phyloP scores from a whole-genome alignment of 2,888 invertebrate species.

The Trachelus troglodyta region DNA sequence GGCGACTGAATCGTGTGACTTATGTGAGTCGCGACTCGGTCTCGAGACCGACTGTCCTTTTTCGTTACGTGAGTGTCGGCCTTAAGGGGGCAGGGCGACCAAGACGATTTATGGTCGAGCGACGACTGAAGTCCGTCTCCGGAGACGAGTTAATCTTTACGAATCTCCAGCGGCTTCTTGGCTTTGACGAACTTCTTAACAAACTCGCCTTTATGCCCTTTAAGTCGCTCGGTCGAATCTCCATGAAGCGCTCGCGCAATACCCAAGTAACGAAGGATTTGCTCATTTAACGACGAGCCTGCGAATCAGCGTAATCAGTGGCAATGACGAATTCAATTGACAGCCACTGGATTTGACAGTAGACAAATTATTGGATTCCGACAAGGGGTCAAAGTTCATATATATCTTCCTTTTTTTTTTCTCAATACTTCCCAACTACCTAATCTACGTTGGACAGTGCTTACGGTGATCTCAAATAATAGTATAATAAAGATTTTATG shows the following conservation, averaged over 20 bases:
- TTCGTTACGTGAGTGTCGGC: neutral
- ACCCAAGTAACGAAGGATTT: neutral
- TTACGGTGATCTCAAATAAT: constrained; percentile 28
- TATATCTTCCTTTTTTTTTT: neutral
- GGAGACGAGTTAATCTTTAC: neutral
- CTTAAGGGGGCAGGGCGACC: neutral
- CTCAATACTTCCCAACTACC: neutral
- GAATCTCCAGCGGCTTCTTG: neutral
- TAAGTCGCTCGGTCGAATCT: neutral
- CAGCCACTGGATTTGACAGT: neutral
- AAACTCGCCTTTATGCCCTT: neutral
- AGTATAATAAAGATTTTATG: constrained; percentile 57
- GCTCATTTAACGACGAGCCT: neutral
- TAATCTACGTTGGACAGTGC: neutral
- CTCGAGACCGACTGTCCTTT: constrained; percentile 1
- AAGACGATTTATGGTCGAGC: neutral
- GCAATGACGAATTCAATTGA: neutral
- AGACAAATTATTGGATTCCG: neutral
- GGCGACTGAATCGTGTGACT: neutral
- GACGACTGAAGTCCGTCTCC: neutral
- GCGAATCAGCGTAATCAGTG: neutral
- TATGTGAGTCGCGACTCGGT: neutral
- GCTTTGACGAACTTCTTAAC: neutral
- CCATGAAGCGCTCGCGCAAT: neutral
- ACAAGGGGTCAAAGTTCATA: neutral